Conservation (phyloP, 2,888 invertebrate genomes). For the Eilema caniola region DNA sequence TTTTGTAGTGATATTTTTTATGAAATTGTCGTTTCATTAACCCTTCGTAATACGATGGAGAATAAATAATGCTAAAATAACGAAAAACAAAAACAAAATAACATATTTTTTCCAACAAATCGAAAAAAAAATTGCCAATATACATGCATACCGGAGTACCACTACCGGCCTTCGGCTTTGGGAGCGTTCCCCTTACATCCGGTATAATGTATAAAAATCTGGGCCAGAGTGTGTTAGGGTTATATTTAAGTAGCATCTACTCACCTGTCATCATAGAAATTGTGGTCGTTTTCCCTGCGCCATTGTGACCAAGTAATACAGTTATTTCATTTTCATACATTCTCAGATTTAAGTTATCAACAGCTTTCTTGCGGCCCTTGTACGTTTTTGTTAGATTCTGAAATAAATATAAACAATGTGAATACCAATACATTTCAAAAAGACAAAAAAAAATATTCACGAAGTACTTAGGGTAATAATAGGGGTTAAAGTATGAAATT, state of each 20-base stretch:
- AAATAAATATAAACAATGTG: slow-evolving; percentile 57
- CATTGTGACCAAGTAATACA: slow-evolving; percentile 90
- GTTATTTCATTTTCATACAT: slow-evolving; percentile 97
- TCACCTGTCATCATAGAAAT: slow-evolving; percentile 96
- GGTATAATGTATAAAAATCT: no score
- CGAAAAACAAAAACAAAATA: no score
- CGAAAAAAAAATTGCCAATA: no score
- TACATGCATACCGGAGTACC: no score
- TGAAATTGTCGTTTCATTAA: no score
- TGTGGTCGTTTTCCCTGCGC: slow-evolving; percentile 97
- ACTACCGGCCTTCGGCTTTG: no score
- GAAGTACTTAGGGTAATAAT: neutral
- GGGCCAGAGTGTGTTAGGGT: neutral
- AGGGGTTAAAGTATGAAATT: no score
- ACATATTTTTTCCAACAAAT: no score
- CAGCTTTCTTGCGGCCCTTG: slow-evolving; percentile 87
- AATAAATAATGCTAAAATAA: no score
- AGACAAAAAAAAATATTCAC: neutral
- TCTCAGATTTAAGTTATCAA: slow-evolving; percentile 91
- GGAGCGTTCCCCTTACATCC: no score
- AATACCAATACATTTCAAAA: neutral
- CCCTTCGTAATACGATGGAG: no score
- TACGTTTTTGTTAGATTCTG: slow-evolving; percentile 89
- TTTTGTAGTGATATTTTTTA: no score
- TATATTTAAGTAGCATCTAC: neutral